Evolutionary conservation across 2,888 invertebrate genomes (phyloP).

Genomic region (Strigamia transsilvanica): DNA sequence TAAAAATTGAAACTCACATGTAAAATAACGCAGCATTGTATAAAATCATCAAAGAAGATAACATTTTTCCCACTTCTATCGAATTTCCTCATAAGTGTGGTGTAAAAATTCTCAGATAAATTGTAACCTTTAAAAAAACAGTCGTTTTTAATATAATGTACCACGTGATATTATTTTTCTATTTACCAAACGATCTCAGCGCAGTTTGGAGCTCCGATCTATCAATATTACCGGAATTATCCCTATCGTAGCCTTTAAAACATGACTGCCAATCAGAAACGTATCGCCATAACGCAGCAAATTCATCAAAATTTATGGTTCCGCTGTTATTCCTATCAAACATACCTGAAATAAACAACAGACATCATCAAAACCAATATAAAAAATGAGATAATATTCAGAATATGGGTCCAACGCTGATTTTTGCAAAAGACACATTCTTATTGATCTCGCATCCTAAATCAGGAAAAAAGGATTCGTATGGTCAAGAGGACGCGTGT

Average conservation of each 20-base stretch:
- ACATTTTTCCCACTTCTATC: constrained; percentile 90
- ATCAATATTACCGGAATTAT: constrained; percentile 89
- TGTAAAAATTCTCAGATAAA: constrained; percentile 82
- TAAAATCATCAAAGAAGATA: constrained; percentile 97
- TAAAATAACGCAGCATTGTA: constrained; percentile 91
- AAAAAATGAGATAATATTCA: not conserved
- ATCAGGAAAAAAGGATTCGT: no score
- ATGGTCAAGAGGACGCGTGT: no score
- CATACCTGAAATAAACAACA: constrained; percentile 69
- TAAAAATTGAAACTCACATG: constrained; percentile 79
- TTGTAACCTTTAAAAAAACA: constrained; percentile 65
- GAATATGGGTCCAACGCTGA: no score
- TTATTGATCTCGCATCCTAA: no score
- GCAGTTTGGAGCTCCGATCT: constrained; percentile 88
- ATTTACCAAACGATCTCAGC: constrained; percentile 80
- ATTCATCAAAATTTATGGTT: constrained; percentile 92
- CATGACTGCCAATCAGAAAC: constrained; percentile 98
- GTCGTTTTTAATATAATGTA: not conserved
- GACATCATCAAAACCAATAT: not conserved
- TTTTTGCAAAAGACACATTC: no score
- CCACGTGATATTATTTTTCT: not conserved
- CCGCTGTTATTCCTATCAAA: constrained; percentile 91
- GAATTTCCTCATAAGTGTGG: constrained; percentile 87
- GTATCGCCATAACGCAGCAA: constrained; percentile 96
- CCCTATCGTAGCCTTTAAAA: constrained; percentile 91